Conservation (phyloP, 2,888 invertebrate species). For the Cryptophagus acutangulus region DNA sequence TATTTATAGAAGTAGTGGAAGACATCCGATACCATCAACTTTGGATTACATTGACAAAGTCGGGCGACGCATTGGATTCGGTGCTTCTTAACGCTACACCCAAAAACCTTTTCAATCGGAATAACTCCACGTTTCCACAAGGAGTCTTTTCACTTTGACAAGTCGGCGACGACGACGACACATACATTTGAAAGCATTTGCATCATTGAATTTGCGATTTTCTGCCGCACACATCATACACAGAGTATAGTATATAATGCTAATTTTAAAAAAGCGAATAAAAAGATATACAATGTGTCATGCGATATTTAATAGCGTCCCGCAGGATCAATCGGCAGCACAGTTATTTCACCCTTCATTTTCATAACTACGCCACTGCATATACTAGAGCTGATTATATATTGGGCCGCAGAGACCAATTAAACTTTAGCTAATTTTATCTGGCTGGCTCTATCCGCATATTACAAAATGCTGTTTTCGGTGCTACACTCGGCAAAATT, state of each 20-base stretch:
- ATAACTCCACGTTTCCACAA: slow-evolving; percentile 29
- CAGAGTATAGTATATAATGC: neutral
- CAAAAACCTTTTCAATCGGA: slow-evolving; percentile 31
- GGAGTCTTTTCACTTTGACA: slow-evolving; percentile 23
- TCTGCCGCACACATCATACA: neutral
- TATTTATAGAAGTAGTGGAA: too few species aligned
- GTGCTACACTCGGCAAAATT: slow-evolving; percentile 23
- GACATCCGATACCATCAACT: slow-evolving; percentile 35
- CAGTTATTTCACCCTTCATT: slow-evolving; percentile 26
- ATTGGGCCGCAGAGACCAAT: slow-evolving; percentile 33
- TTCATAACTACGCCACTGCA: slow-evolving; percentile 14
- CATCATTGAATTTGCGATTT: neutral
- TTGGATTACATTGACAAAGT: slow-evolving; percentile 35
- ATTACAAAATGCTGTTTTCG: too few species aligned
- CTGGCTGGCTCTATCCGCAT: slow-evolving; percentile 28
- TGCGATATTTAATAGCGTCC: slow-evolving; percentile 34
- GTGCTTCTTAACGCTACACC: slow-evolving; percentile 20
- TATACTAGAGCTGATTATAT: slow-evolving; percentile 32
- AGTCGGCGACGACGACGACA: slow-evolving; percentile 14
- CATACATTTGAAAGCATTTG: slow-evolving; percentile 9
- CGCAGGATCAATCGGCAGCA: slow-evolving; percentile 28
- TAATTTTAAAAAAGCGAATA: slow-evolving; percentile 3
- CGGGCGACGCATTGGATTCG: too few species aligned
- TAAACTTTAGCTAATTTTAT: slow-evolving; percentile 38
- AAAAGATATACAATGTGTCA: slow-evolving; percentile 25